Conservation (phyloP, 1,140 invertebrate species). For the Triops longicaudatus region DNA sequence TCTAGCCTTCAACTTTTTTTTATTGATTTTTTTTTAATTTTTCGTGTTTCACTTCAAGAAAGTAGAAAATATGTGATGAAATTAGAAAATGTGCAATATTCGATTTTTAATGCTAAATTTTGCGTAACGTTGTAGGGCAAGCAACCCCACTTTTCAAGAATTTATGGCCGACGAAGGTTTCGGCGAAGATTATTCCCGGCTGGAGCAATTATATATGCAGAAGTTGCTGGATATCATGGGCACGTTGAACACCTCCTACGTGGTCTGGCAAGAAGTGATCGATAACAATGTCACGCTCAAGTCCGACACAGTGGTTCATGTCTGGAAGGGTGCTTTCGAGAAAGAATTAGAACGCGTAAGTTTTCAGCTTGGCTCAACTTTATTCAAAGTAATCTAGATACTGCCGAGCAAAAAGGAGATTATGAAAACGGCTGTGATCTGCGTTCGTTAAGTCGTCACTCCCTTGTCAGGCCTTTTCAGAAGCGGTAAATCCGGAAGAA, state of each 20-base stretch:
- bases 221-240: constrained; percentile 49
- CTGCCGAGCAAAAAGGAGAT: background rate
- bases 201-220: constrained; percentile 62
- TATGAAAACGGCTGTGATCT: too few species aligned
- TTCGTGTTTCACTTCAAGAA: background rate
- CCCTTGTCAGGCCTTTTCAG: too few species aligned
- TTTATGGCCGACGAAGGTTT: constrained; percentile 61
- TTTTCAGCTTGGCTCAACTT: constrained; percentile 23
- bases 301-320: constrained; percentile 57
- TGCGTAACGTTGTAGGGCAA: constrained; percentile 47
- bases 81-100: background rate
- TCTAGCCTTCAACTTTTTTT: too few species aligned
- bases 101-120: background rate
- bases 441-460: too few species aligned
- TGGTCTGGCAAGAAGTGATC: constrained; percentile 91
- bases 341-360: constrained; percentile 43
- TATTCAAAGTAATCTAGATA: background rate
- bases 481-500: too few species aligned
- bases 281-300: constrained; percentile 58
- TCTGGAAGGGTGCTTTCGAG: constrained; percentile 50
- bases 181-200: constrained; percentile 44
- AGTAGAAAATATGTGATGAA: background rate
- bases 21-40: too few species aligned
- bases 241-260: constrained; percentile 45
- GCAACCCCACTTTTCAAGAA: constrained; percentile 59